Evolutionary conservation across 2,797 vertebrate genomes (phyloP).

Genomic region (Hoplostethus mediterraneus): DNA sequence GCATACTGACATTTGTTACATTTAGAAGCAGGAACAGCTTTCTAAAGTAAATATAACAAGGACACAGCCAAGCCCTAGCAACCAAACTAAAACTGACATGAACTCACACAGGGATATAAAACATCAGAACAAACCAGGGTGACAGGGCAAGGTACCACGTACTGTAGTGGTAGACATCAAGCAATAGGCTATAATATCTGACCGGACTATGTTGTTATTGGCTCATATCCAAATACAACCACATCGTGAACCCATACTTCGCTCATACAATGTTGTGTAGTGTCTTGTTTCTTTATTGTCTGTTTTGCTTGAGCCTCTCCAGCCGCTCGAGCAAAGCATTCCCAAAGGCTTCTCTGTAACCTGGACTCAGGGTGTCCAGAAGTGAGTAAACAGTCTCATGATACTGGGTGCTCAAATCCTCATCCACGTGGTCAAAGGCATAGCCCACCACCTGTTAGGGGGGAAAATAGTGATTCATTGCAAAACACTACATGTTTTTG

Average conservation of each 20-base stretch:
- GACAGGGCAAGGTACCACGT: constrained; percentile 29
- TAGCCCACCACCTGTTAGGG: constrained; percentile 92
- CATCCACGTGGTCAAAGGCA: constrained; percentile 92
- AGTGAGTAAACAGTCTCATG: constrained; percentile 98
- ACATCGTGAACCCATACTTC: constrained; percentile 35
- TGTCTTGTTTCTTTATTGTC: constrained; percentile 78
- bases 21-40: constrained; percentile 44
- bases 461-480: constrained; percentile 23
- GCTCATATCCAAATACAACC: constrained; percentile 41
- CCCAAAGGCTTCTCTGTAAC: constrained; percentile 97
- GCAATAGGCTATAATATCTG: constrained; percentile 45
- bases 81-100: constrained; percentile 46
- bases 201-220: constrained; percentile 45
- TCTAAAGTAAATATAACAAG: constrained; percentile 59
- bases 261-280: constrained; percentile 15
- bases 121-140: constrained; percentile 44
- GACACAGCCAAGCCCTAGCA: constrained; percentile 38
- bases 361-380: constrained; percentile 95
- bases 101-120: constrained; percentile 50
- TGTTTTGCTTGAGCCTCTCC: constrained; percentile 92
- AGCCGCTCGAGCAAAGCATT: constrained; percentile 95
- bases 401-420: constrained; percentile 89
- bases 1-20: constrained; percentile 29
- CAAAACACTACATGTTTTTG: neutral
- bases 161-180: constrained; percentile 43